phyloP scores from a whole-genome alignment of 2,888 invertebrate genomes.

The Sipha maydis region DNA sequence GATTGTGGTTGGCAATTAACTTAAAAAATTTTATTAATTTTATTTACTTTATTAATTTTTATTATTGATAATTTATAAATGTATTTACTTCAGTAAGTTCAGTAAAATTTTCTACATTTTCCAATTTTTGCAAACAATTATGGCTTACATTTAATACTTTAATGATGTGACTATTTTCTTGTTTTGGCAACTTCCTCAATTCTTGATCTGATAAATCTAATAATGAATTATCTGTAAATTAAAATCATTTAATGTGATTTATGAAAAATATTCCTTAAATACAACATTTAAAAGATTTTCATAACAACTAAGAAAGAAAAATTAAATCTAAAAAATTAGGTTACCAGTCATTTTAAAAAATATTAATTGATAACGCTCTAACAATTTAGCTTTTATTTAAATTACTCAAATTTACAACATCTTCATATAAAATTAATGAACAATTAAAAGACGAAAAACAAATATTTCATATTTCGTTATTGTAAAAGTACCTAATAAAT shows the following conservation, averaged over 20 bases:
- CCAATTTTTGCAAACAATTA: slow-evolving; percentile 87
- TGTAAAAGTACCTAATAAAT: background rate
- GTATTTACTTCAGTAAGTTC: slow-evolving; percentile 79
- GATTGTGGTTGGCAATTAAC: slow-evolving; percentile 88
- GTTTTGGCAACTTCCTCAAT: slow-evolving; percentile 83
- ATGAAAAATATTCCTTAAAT: background rate
- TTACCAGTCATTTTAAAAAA: slow-evolving; percentile 29
- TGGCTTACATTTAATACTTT: slow-evolving; percentile 82
- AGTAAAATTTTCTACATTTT: slow-evolving; percentile 85
- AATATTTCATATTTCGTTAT: background rate
- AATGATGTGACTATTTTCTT: slow-evolving; percentile 69
- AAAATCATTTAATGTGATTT: background rate
- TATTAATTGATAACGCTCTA: background rate
- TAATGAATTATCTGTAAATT: slow-evolving; percentile 46
- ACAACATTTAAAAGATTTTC: background rate
- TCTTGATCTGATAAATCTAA: slow-evolving; percentile 83
- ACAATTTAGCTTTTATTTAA: background rate
- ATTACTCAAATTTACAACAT: background rate
- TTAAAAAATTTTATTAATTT: slow-evolving; percentile 68
- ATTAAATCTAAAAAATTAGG: background rate
- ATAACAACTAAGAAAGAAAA: background rate
- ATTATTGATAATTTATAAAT: slow-evolving; percentile 19
- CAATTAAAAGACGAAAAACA: background rate
- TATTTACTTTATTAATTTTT: background rate
- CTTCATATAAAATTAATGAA: background rate